phyloP scores from a whole-genome alignment of 2,888 invertebrate genomes.

The Chelonus formosanus region DNA sequence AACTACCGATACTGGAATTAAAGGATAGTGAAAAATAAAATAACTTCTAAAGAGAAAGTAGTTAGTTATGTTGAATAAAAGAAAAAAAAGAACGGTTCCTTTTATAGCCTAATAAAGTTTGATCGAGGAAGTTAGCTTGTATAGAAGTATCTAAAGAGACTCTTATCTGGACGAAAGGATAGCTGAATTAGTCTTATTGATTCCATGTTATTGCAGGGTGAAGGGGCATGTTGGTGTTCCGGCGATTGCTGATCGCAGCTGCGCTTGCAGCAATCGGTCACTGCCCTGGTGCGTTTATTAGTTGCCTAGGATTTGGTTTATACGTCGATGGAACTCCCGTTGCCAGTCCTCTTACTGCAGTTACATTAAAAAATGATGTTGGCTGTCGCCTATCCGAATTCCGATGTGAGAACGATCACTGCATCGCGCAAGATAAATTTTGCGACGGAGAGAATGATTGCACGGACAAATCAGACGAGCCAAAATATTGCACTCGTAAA shows the following conservation, averaged over 20 bases:
- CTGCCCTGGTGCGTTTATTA: conserved; percentile 51
- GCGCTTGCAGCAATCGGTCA: conserved; percentile 59
- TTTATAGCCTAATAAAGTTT: too few species aligned
- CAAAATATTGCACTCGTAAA: conserved; percentile 80
- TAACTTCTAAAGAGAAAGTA: too few species aligned
- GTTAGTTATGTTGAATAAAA: too few species aligned
- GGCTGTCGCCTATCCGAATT: conserved; percentile 67
- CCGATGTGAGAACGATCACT: conserved; percentile 66
- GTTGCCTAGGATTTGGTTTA: conserved; percentile 46
- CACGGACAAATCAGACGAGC: conserved; percentile 81
- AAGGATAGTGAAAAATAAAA: too few species aligned
- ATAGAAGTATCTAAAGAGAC: too few species aligned
- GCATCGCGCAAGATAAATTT: conserved; percentile 78
- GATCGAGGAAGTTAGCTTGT: too few species aligned
- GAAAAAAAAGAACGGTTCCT: too few species aligned
- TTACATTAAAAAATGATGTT: conserved; percentile 34
- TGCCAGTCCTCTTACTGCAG: conserved; percentile 39
- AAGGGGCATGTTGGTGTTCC: conserved; percentile 63
- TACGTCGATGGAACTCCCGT: conserved; percentile 44
- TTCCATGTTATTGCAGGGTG: conserved; percentile 47
- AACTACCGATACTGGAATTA: too few species aligned
- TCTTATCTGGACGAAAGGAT: background rate
- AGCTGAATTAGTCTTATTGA: background rate
- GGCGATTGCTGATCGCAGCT: conserved; percentile 64
- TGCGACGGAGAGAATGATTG: conserved; percentile 84